Base-by-base conservation (phyloP, 2,888 invertebrate species). In the Calameuta idolon region DNA sequence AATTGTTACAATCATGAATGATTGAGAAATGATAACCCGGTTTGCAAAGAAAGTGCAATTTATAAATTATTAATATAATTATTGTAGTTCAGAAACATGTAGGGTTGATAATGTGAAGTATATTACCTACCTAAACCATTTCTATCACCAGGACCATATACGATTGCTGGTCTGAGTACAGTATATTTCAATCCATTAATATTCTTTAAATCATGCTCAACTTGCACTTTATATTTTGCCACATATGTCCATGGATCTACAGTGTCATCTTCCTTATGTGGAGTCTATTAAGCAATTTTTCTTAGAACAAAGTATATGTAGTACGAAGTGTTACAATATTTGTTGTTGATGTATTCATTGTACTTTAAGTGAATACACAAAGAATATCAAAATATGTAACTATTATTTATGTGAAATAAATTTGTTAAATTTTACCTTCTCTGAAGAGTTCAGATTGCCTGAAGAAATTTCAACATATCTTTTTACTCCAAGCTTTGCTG, bases 71-170 rank as follows among this genome's bases (percentile, higher is more conserved):
- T 31, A 33, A 71, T 71, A 23, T 31, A 31, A 33, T 71, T 31
- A 31, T 71, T 55, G 55, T 23, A 23, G 9, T 23, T 55, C 23
- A 35, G 12, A 35, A 35, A 35, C 12, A 12, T 35, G 3, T 3
- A 35, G 35, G 35, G 12, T 35, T 35, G 35, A 12, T 35, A 35
- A 35, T 35, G 12, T 35, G 35, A 30, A 31, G n/a, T 31, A 23
- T 71, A 33, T 93, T 89, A 97, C 97, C 96, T 80, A 98, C 97
- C 96, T 80, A 98, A 92, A 82, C 97, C 97, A 87, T 94, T 94
- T 88, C 95, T 94, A 91, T 98, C 98, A 0, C 97, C 97, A 68
- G 94, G 91, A 15, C 98, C 98, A 90, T 98, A 98, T 1, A 98
- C 96, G 79, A 97, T 94, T 11, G 96, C 97, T 30, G 98, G 95